Conservation (phyloP, 2,888 invertebrate species). For the Melanotus villosus region DNA sequence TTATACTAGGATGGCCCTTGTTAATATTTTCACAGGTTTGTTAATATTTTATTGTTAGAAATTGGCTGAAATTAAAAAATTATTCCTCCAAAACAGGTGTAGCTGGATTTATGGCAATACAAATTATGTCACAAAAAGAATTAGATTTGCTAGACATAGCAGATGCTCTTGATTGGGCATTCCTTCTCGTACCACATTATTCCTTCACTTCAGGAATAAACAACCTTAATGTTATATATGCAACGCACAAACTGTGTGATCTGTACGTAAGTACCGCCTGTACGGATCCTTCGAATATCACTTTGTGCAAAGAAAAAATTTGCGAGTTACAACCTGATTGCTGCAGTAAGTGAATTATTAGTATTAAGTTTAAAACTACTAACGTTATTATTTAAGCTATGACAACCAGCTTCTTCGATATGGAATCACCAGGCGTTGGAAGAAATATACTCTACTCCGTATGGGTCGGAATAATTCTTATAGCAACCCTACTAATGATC, state of each 20-base stretch:
- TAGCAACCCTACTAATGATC: conserved; percentile 74
- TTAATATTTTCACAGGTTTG: conserved; percentile 81
- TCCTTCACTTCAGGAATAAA: conserved; percentile 71
- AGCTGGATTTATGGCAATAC: conserved; percentile 79
- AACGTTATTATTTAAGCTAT: conserved; percentile 54
- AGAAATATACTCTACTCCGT: conserved; percentile 76
- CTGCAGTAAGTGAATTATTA: conserved; percentile 64
- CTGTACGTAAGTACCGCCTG: conserved; percentile 37
- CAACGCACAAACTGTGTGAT: conserved; percentile 40
- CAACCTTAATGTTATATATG: conserved; percentile 55
- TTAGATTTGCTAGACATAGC: conserved; percentile 75
- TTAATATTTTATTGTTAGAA: conserved; percentile 31
- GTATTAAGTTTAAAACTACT: background rate
- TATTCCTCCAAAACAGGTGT: conserved; percentile 76
- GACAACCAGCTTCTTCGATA: conserved; percentile 71
- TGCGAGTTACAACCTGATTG: conserved; percentile 59
- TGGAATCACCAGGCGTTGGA: conserved; percentile 80
- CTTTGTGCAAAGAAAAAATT: background rate
- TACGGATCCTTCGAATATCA: conserved; percentile 14
- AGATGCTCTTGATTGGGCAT: conserved; percentile 74
- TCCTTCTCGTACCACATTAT: conserved; percentile 82
- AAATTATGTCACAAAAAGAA: conserved; percentile 75
- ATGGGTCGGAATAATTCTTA: conserved; percentile 72
- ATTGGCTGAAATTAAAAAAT: background rate
- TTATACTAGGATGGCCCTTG: conserved; percentile 79